Evolutionary conservation across 2,888 invertebrate species (phyloP).

Genomic region (Noctua janthe): DNA sequence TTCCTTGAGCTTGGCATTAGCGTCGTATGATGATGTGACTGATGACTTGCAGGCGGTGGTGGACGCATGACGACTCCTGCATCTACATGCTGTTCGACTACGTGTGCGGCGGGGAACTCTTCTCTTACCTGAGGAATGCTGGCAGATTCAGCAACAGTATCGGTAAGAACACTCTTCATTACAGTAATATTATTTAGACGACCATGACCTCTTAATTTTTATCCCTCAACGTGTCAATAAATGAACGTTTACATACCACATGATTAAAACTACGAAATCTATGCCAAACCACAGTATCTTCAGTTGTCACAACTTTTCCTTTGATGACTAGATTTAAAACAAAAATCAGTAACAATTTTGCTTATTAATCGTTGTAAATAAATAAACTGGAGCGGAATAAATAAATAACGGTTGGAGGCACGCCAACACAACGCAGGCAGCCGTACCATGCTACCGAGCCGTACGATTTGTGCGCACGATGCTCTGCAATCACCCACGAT

Average conservation of each 20-base stretch:
- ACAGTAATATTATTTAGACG: neutral
- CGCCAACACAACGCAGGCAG: conserved; percentile 74
- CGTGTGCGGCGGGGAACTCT: conserved; percentile 98
- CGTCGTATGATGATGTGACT: conserved; percentile 39
- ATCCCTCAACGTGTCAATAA: neutral
- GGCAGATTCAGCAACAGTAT: conserved; percentile 96
- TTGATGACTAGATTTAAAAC: conserved; percentile 69
- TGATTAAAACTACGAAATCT: conserved; percentile 14
- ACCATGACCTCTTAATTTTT: neutral
- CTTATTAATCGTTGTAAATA: conserved; percentile 77
- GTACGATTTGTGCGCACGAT: conserved; percentile 73
- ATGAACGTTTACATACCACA: neutral
- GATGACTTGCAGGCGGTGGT: conserved; percentile 94
- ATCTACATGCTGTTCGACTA: conserved; percentile 99
- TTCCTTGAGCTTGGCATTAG: conserved; percentile 32
- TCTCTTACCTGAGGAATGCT: conserved; percentile 98
- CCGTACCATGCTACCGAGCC: conserved; percentile 54
- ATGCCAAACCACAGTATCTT: conserved; percentile 28
- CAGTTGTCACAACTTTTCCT: conserved; percentile 60
- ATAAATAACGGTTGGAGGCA: conserved; percentile 78
- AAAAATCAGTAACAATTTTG: conserved; percentile 68
- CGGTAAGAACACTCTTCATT: conserved; percentile 85
- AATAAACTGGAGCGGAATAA: conserved; percentile 80
- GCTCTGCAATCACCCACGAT: conserved; percentile 67
- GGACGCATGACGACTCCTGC: conserved; percentile 96